A percentile compares a stretch with the other conserved stretches of the same genome.
Evolutionary conservation across 1,140 invertebrate species (phyloP).

Genomic region (Goniozus legneri): DNA sequence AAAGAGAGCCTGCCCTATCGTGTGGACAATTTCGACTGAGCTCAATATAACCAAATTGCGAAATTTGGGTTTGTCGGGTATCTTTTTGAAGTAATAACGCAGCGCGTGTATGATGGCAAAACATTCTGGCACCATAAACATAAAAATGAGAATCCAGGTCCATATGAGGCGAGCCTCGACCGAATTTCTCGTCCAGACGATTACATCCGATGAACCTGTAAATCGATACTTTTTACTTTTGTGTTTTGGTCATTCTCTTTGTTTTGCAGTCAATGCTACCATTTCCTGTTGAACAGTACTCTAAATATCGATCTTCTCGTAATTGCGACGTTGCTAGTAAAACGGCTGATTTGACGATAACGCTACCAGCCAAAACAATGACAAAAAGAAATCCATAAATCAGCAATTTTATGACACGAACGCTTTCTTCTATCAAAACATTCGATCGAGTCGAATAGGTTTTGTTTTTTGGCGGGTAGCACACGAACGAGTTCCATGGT

Average conservation of each 20-base stretch:
- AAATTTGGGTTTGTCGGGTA: slow-evolving; percentile 56
- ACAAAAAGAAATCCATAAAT: slow-evolving; percentile 78
- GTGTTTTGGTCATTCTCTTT: slow-evolving; percentile 54
- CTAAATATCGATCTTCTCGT: slow-evolving; percentile 62
- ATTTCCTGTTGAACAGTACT: too few relatives aligned
- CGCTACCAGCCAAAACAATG: slow-evolving; percentile 71
- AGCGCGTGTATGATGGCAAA: slow-evolving; percentile 73
- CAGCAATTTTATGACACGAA: slow-evolving; percentile 75
- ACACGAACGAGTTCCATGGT: slow-evolving; percentile 89
- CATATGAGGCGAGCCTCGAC: slow-evolving; percentile 77
- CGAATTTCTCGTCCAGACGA: slow-evolving; percentile 68
- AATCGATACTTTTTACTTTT: slow-evolving; percentile 6
- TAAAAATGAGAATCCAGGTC: slow-evolving; percentile 84
- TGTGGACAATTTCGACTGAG: slow-evolving; percentile 77
- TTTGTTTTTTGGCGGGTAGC: slow-evolving; percentile 75
- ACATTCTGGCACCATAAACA: slow-evolving; percentile 78
- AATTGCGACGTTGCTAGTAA: slow-evolving; percentile 86
- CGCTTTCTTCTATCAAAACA: slow-evolving; percentile 73
- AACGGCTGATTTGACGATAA: slow-evolving; percentile 75
- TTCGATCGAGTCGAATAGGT: slow-evolving; percentile 81
- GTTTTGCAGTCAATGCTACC: slow-evolving; percentile 72
- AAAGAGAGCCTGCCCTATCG: slow-evolving; percentile 75
- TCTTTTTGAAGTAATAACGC: slow-evolving; percentile 80
- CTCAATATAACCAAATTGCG: slow-evolving; percentile 62
- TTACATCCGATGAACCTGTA: slow-evolving; percentile 59